A percentile compares a stretch with the other conserved stretches of the same genome.
These are phyloP conservation scores for Callocephalon fimbriatum DNA, from an alignment of 2,113 vertebrate genomes.

Conservation along the genomic window DNA sequence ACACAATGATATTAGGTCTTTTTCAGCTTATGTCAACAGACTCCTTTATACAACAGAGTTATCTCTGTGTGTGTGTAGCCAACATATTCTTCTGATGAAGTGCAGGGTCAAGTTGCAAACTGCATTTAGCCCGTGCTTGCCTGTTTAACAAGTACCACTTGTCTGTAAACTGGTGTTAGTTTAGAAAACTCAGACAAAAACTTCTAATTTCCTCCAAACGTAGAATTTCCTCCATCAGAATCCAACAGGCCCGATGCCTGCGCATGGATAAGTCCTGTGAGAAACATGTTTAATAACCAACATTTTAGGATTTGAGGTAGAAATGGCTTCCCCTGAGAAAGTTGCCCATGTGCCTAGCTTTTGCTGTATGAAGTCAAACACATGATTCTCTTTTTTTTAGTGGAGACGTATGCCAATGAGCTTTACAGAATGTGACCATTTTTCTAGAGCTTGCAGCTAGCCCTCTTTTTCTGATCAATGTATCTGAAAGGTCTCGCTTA, in stretches of 20 bases:
- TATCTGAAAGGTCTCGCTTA: background rate
- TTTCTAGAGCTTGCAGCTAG: background rate
- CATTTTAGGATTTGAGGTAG: background rate
- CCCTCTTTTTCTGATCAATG: background rate
- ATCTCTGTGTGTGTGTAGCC: background rate
- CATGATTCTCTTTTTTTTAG: background rate
- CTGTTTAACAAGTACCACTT: background rate
- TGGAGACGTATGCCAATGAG: background rate
- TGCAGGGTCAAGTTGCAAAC: background rate
- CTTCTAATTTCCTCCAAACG: background rate
- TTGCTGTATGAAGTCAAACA: background rate
- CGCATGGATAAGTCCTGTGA: background rate
- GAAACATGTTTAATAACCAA: background rate
- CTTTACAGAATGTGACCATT: background rate
- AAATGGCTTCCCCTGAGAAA: background rate
- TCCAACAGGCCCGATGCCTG: background rate
- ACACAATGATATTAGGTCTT: background rate
- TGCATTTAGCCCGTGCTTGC: background rate
- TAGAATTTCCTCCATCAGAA: background rate
- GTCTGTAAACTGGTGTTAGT: background rate
- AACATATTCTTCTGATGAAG: background rate
- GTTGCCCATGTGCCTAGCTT: fast-evolving
- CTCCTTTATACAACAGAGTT: background rate
- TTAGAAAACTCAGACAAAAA: background rate
- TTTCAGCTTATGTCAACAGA: background rate